These are phyloP conservation scores for Apis laboriosa DNA, from an alignment of 1,140 invertebrate species.

Conservation along the genomic window DNA sequence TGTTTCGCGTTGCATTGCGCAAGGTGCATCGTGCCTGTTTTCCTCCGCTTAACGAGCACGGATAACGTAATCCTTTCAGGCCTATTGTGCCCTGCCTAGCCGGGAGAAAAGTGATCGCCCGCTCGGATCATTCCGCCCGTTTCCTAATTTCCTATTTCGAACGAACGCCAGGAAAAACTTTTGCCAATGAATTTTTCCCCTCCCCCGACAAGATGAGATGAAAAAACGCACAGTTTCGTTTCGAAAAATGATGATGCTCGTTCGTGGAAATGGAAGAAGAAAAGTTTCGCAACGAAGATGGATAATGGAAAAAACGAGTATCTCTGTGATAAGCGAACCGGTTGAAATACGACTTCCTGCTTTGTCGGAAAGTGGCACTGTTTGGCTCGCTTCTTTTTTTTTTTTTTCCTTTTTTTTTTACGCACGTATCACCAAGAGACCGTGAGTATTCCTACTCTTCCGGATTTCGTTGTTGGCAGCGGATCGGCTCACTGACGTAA, in stretches of 20 bases:
- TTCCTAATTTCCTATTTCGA: background rate
- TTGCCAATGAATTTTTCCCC: background rate
- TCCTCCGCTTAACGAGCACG: constrained; percentile 35
- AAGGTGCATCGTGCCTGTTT: constrained; percentile 66
- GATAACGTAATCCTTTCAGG: constrained; percentile 27
- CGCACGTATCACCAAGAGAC: constrained; percentile 34
- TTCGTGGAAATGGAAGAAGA: background rate
- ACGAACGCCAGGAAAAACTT: background rate
- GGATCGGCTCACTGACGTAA: constrained; percentile 32
- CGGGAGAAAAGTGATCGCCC: background rate
- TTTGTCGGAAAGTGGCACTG: constrained; percentile 11
- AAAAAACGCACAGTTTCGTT: no score
- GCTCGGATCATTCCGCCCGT: background rate
- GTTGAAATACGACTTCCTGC: constrained; percentile 61
- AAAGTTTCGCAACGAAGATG: background rate
- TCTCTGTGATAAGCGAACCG: constrained; percentile 41
- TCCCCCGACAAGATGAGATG: no score
- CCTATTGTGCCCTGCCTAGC: background rate
- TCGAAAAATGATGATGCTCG: no score
- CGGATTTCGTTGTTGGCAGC: constrained; percentile 45
- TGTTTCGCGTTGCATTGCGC: constrained; percentile 65
- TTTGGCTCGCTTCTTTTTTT: background rate
- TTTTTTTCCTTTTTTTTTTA: background rate
- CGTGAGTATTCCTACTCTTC: constrained; percentile 42
- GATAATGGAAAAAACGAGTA: constrained; percentile 31